These are phyloP conservation scores for Drosophila kanekoi DNA, from an alignment of 2,888 invertebrate species.

Conservation along the genomic window DNA sequence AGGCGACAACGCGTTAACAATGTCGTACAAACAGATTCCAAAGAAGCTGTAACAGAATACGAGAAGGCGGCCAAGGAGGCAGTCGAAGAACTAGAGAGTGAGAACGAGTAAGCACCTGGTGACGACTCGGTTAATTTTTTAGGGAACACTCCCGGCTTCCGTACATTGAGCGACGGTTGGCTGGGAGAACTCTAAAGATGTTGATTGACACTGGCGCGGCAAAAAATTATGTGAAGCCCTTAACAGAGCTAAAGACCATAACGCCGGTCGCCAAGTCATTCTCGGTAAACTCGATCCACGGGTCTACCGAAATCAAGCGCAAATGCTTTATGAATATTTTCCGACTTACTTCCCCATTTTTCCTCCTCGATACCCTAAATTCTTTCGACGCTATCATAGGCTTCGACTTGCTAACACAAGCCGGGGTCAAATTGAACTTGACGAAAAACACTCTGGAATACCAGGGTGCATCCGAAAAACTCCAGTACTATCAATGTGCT, in stretches of 20 bases:
- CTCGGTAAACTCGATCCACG: conserved; percentile 30
- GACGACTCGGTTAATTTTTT: conserved; percentile 2
- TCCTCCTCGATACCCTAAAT: conserved; percentile 5
- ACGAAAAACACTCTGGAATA: too few relatives aligned
- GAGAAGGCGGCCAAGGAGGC: conserved; percentile 1
- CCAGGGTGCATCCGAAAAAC: too few relatives aligned
- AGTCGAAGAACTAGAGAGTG: background rate
- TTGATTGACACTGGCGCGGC: conserved; percentile 27
- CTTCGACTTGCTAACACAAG: too few relatives aligned
- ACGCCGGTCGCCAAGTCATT: conserved; percentile 9
- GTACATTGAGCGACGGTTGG: conserved; percentile 26
- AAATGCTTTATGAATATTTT: conserved; percentile 14
- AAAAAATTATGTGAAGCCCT: background rate
- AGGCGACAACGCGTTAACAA: conserved; percentile 22
- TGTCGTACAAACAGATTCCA: conserved; percentile 1
- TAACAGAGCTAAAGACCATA: conserved; percentile 27
- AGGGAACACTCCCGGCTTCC: conserved; percentile 16
- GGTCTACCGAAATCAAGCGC: conserved; percentile 20
- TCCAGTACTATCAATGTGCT: too few relatives aligned
- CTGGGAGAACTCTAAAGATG: conserved; percentile 26
- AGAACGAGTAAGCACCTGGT: background rate
- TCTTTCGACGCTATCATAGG: too few relatives aligned
- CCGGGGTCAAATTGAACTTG: conserved; percentile 1
- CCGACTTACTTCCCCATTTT: background rate
- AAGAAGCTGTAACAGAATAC: conserved; percentile 3